A percentile compares a stretch with the other conserved stretches of the same genome.
These are phyloP conservation scores for Fringilla coelebs DNA, from an alignment of 2,797 vertebrate species.

Conservation along the genomic window DNA sequence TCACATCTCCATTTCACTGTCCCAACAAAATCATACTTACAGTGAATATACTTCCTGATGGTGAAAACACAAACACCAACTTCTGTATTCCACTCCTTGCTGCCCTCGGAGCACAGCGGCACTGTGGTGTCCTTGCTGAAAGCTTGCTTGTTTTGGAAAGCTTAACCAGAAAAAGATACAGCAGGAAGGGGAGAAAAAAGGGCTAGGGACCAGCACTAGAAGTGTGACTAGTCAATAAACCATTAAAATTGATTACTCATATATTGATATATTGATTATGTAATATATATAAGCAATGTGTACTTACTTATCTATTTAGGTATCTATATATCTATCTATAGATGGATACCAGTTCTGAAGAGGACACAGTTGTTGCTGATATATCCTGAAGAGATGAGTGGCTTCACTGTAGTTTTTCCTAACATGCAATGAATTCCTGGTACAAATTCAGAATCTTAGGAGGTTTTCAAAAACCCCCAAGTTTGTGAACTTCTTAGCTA, in stretches of 20 bases:
- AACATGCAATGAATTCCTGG: not conserved
- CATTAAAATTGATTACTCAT: not conserved
- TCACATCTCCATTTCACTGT: not conserved
- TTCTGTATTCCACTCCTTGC: not conserved
- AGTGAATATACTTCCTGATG: not conserved
- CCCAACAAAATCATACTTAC: not conserved
- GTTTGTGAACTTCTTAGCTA: not conserved
- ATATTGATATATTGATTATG: not conserved
- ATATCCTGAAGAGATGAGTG: rapidly evolving
- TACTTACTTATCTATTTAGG: not conserved
- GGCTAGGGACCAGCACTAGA: not conserved
- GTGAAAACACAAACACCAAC: not conserved
- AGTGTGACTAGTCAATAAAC: not conserved
- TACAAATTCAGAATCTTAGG: not conserved
- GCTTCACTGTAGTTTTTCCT: not conserved
- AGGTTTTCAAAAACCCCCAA: not conserved
- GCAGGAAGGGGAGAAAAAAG: not conserved
- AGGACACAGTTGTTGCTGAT: not conserved
- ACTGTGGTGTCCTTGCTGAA: not conserved
- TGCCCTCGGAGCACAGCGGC: not conserved
- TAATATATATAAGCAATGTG: not conserved
- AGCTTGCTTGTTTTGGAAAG: not conserved
- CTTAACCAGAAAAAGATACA: not conserved
- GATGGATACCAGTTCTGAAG: not conserved
- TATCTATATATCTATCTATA: not conserved